Conservation (phyloP, 2,888 invertebrate genomes). For the Polylopha cassiicola region DNA sequence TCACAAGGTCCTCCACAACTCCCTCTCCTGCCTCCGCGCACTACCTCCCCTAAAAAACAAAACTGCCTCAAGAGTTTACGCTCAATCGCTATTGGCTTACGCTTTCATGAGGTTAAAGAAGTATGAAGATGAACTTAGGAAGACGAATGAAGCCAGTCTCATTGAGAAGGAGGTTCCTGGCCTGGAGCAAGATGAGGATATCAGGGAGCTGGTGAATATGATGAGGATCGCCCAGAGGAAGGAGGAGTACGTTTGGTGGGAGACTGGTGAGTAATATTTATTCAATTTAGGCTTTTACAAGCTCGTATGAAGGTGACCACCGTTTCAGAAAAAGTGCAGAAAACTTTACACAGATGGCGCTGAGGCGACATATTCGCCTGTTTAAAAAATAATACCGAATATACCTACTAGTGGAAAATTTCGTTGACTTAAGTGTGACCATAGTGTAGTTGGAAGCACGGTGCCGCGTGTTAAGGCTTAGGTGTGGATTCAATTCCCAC, state of each 20-base stretch:
- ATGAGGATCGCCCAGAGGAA: conserved; percentile 49
- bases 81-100: conserved; percentile 51
- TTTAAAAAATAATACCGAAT: no score
- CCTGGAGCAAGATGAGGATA: conserved; percentile 48
- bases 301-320: no score
- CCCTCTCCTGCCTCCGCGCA: conserved; percentile 78
- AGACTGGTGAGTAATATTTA: conserved; percentile 69
- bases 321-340: no score
- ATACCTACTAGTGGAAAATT: no score
- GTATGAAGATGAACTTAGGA: conserved; percentile 48
- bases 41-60: conserved; percentile 47
- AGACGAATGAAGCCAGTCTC: conserved; percentile 39
- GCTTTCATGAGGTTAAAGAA: conserved; percentile 48
- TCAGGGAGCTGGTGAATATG: conserved; percentile 44
- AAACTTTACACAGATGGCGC: no score
- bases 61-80: conserved; percentile 46
- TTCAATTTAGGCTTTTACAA: background rate
- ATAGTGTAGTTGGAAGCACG: no score
- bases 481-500: no score
- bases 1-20: conserved; percentile 67
- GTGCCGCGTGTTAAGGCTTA: no score
- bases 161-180: conserved; percentile 32
- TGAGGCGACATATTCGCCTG: no score
- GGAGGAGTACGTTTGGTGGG: conserved; percentile 88
- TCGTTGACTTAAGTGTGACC: no score